Evolutionary conservation across 2,888 invertebrate species (phyloP).

Genomic region (Drosophila glabriapex): DNA sequence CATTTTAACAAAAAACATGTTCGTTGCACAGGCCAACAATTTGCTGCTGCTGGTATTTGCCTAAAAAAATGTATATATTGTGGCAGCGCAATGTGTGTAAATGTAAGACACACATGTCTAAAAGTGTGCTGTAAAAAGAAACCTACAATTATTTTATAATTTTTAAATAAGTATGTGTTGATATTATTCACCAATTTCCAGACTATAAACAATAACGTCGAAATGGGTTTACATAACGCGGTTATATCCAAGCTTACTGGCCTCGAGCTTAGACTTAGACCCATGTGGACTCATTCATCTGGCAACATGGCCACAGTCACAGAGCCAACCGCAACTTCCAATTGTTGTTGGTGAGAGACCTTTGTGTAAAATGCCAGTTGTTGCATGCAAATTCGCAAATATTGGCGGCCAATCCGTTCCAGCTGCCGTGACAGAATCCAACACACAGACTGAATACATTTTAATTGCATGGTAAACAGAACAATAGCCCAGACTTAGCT

Average conservation of each 20-base stretch:
- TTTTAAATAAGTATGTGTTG: conserved; percentile 7
- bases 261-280: conserved; percentile 58
- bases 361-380: conserved; percentile 76
- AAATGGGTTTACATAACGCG: conserved; percentile 69
- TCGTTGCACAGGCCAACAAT: conserved; percentile 53
- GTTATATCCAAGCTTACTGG: conserved; percentile 48
- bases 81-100: conserved; percentile 4
- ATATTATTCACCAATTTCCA: conserved; percentile 61
- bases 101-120: conserved; percentile 10
- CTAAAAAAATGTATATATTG: conserved; percentile 25
- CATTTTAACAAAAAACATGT: conserved; percentile 62
- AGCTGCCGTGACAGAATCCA: conserved; percentile 46
- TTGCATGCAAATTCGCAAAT: conserved; percentile 72
- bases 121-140: conserved; percentile 22
- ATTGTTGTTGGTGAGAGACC: conserved; percentile 40
- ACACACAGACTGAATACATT: conserved; percentile 49
- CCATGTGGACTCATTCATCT: conserved; percentile 36
- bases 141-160: conserved; percentile 69
- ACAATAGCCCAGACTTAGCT: conserved; percentile 61
- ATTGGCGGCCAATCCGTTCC: conserved; percentile 45
- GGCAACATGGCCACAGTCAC: conserved; percentile 9
- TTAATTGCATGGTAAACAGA: conserved; percentile 72
- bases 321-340: conserved; percentile 42
- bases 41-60: conserved; percentile 45
- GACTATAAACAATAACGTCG: conserved; percentile 48